Base-by-base conservation (phyloP, 1,140 invertebrate genomes). In the Platyscapa corneri region DNA sequence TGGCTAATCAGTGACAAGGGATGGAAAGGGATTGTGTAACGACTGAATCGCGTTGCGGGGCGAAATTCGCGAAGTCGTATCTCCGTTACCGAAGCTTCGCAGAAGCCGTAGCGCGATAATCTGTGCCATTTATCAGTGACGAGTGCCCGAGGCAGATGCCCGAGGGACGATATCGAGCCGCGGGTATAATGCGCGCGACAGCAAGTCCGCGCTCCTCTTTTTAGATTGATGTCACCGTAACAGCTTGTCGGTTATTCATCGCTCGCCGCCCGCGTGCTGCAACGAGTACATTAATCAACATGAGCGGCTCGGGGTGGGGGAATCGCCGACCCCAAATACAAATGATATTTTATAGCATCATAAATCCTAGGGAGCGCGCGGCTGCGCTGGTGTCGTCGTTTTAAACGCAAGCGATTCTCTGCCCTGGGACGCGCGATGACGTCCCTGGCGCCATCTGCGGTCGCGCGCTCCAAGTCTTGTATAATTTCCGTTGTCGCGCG, bases 261-360 rank as follows among this genome's bases (percentile, higher is more conserved):
- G 82, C 27, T 53, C 10, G 10, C 0, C n/a, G 42, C 42, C 8
- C 39, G 30, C 16, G 49, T 34, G 23, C n/a, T 0, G 5, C 32
- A 87, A 85, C 88, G 49, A 90, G 88, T 92, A 88, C 91, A 92
- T 93, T 92, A 92, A 92, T 92, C 92, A 92, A 18, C 90, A 89
- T 88, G 87, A 88, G 88, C 88, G 89, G 90, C 90, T 89, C 34
- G 46, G n/a, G 14, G 32, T 64, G 10, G 18, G n/a, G 30, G 32
- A 39, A 30, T 53, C 46, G 90, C 89, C 89, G 90, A 92, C 90
- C 90, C 90, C 89, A 91, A 92, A 92, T 93, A 92, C 92, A 93
- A 93, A 93, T 93, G 92, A 92, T 93, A 93, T 92, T 93, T 93
- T 93, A 93, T 92, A 91, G 90, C 90, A 85, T 89, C 89, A 91